These are phyloP conservation scores for Bambusicola thoracicus DNA, from an alignment of 2,113 vertebrate genomes.

Conservation along the genomic window DNA sequence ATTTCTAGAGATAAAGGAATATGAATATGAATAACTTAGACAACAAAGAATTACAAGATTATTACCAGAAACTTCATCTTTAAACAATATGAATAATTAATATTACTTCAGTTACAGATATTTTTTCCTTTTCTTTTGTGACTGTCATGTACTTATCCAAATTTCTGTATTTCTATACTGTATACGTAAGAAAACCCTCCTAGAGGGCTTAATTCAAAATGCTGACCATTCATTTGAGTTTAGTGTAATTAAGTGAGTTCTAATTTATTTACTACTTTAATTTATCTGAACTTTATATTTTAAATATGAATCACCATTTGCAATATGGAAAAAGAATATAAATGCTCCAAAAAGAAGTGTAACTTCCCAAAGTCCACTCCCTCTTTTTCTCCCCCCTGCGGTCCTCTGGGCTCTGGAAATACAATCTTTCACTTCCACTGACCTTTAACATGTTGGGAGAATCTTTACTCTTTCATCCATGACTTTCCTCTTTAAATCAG, in stretches of 20 bases:
- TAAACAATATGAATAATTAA: background rate
- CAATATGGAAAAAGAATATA: background rate
- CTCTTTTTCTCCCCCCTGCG: background rate
- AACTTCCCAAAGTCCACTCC: background rate
- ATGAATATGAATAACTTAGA: background rate
- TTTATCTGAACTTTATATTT: background rate
- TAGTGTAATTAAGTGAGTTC: background rate
- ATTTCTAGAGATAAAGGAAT: background rate
- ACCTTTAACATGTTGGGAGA: background rate
- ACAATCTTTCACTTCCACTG: background rate
- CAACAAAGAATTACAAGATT: background rate
- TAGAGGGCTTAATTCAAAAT: background rate
- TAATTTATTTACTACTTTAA: background rate
- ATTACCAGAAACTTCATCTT: background rate
- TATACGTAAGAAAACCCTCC: background rate
- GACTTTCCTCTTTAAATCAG: background rate
- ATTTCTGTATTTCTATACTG: background rate
- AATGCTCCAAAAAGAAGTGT: background rate
- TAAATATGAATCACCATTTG: background rate
- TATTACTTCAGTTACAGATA: background rate
- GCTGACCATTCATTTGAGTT: background rate
- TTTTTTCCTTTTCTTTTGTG: background rate
- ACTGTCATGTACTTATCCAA: background rate
- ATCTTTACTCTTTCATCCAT: background rate
- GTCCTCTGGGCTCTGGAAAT: background rate